Conservation (phyloP, 2,888 invertebrate species). For the Trichopoda pennipes region DNA sequence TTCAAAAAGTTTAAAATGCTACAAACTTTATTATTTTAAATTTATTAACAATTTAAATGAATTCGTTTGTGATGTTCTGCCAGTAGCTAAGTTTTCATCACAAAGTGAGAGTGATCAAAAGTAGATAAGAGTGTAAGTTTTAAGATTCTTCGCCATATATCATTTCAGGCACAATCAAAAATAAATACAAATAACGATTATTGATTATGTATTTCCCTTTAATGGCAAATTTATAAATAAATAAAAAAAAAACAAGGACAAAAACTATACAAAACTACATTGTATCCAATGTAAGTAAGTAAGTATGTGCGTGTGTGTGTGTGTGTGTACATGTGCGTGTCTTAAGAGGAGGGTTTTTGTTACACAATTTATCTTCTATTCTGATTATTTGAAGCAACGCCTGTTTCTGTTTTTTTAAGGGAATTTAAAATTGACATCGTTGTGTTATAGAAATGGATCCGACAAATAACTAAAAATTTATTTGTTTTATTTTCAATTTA, state of each 20-base stretch:
- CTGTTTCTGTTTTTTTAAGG: slow-evolving; percentile 43
- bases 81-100: too few relatives aligned
- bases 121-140: too few relatives aligned
- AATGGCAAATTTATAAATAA: not conserved
- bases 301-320: too few relatives aligned
- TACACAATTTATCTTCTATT: slow-evolving; percentile 44
- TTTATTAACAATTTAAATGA: too few relatives aligned
- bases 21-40: too few relatives aligned
- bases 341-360: not conserved
- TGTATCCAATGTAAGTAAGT: not conserved
- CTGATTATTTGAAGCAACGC: slow-evolving; percentile 40
- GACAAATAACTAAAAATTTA: slow-evolving; percentile 71
- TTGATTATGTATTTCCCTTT: not conserved
- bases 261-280: not conserved
- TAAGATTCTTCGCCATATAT: not conserved
- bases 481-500: slow-evolving; percentile 79
- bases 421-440: slow-evolving; percentile 35
- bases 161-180: not conserved
- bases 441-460: slow-evolving; percentile 36
- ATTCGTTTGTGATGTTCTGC: too few relatives aligned
- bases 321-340: not conserved
- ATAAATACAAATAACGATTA: not conserved
- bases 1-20: too few relatives aligned
- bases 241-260: not conserved
- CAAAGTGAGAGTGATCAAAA: too few relatives aligned